Base-by-base conservation (phyloP, 1,140 invertebrate genomes). In the Propsilocerus akamusi region DNA sequence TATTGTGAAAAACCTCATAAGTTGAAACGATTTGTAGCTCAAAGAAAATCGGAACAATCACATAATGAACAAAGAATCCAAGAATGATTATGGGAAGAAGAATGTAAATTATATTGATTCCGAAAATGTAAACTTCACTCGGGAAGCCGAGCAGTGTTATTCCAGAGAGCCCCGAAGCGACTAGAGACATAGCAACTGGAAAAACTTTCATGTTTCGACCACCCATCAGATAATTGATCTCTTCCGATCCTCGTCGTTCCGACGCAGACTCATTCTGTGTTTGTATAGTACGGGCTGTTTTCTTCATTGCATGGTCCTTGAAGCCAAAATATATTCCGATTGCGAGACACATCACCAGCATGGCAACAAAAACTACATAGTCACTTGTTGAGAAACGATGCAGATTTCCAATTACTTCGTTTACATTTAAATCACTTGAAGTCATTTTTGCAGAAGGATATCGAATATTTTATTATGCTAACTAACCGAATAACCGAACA, bases 41-140 rank as follows among this genome's bases (percentile, higher is more conserved):
- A 59, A 85, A 91, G 67, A 93, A 93, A 0, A 93, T 81, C 1
- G 90, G 90, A 20, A 93, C 63, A 56, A 72, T 81, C 10, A 80
- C 57, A 46, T 55, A 67, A 4, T 69, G 61, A 0, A 76, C 64
- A 0, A 69, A 55, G 2, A 68, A 53, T 26, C 69, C 68, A 5
- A 72, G 68, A 5, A 78, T 54, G 2, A 74, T 37, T 24, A 70
- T 69, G 7, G 66, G 61, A 11, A 76, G 56, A 14, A 68, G 55
- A 3, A 68, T 64, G 3, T 67, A 57, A 7, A 65, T 63, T 50
- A 73, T 75, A 51, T 74, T 67, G 5, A 70, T 71, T 3, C 77
- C 77, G 52, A 69, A 72, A 7, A 80, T 76, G 60, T 92, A 92
- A 51, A 90, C 77, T 67, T 91, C 87, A 30, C 14, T 10, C 11